Base-by-base conservation (phyloP, 2,888 invertebrate genomes). In the Notodonta dromedarius region DNA sequence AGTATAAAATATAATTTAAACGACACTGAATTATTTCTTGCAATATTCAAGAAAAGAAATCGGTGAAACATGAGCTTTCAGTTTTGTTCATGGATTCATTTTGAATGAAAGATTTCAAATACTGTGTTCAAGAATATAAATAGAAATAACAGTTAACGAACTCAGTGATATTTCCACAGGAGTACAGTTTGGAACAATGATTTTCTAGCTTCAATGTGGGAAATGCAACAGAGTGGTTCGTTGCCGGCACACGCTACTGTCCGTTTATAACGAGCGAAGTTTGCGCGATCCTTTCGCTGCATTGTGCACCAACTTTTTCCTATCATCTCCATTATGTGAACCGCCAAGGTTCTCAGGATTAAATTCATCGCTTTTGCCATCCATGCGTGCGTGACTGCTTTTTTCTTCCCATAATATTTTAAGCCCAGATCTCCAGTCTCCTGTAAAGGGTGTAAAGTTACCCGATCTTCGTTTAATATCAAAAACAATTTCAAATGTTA, bases 151-250 rank as follows among this genome's bases (percentile, higher is more conserved):
- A 6, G 51, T 51, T 51, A 24, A 16, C 51, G 24, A 14, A 51
- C 2, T 51, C 8, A 1, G 16, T 11, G 51, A 51, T 8, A 51
- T 51, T 16, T 51, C 24, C 24, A 14, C 14, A 13, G 56, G 35
- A n/a, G n/a, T 16, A 58, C 42, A 46, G 52, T n/a, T 59, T 32
- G 57, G 51, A 68, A 68, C 70, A 73, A 73, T 70, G 73, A 61
- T 67, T 70, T 70, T 54, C 54, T 62, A 59, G 59, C 62, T 64
- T 60, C 60, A 6, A 63, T 64, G 61, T 66, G 39, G 64, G 61
- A 70, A 67, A 57, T 76, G 68, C 68, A 75, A 75, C 66, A 70
- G 68, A 65, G 63, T 72, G 63, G 61, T 58, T 65, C 65, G 65
- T 66, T 75, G 66, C 60, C 54, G 60, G 66, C 65, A 60, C 67